Evolutionary conservation across 2,113 vertebrate species (phyloP).

Genomic region (Spilogale gracilis): DNA sequence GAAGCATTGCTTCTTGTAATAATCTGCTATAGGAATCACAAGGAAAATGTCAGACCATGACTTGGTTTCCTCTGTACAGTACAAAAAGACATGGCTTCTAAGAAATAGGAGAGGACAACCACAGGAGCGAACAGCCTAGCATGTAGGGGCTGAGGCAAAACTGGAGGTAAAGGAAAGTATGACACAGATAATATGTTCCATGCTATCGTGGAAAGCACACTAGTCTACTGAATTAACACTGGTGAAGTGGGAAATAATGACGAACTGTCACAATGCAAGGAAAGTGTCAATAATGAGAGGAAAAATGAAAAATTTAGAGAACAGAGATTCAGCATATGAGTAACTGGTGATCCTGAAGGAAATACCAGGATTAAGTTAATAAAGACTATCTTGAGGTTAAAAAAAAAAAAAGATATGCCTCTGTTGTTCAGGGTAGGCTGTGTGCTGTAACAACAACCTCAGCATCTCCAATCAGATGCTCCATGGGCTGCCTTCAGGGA

Average conservation of each 20-base stretch:
- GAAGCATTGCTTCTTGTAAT: background rate
- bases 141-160: background rate
- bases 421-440: background rate
- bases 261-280: background rate
- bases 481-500: background rate
- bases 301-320: conserved; percentile 1
- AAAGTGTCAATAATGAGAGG: conserved; percentile 13
- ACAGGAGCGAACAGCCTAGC: background rate
- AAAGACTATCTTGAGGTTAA: background rate
- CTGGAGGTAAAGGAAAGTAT: background rate
- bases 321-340: background rate
- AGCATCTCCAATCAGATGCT: background rate
- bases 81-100: background rate
- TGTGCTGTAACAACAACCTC: background rate
- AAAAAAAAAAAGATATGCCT: background rate
- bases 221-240: background rate
- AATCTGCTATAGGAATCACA: background rate
- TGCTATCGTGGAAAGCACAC: conserved; percentile 13
- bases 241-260: background rate
- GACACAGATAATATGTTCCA: background rate
- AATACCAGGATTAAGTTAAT: background rate
- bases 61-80: background rate
- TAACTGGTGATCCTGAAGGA: background rate
- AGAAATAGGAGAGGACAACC: background rate
- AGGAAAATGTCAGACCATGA: conserved; percentile 44